A percentile compares a stretch with the other conserved stretches of the same genome.
Evolutionary conservation across 2,888 invertebrate species (phyloP).

Genomic region (Hypomecis punctinalis): DNA sequence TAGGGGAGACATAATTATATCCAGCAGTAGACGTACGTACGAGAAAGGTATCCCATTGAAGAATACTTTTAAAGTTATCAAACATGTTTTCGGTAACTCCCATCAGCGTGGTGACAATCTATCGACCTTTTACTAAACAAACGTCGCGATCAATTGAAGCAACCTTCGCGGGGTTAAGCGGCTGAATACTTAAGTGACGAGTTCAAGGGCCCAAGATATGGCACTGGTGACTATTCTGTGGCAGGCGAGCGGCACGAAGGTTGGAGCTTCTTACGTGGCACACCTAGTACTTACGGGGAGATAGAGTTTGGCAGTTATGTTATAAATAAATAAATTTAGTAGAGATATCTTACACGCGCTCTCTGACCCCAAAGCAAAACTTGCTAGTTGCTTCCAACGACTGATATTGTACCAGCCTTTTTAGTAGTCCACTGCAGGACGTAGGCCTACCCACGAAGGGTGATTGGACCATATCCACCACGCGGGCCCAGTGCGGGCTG

Average conservation of each 20-base stretch:
- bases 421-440: no score
- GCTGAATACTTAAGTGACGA: slow-evolving; percentile 15
- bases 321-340: no score
- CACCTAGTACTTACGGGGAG: neutral
- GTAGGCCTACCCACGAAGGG: no score
- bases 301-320: neutral
- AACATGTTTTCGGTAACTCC: no score
- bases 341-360: neutral
- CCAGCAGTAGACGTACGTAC: no score
- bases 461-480: no score
- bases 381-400: no score
- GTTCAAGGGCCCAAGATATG: slow-evolving; percentile 15
- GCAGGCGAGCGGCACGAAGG: slow-evolving; percentile 4
- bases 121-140: slow-evolving; percentile 11
- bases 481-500: no score
- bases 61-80: no score
- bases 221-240: neutral
- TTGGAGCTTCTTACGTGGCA: slow-evolving; percentile 3
- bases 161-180: slow-evolving; percentile 19
- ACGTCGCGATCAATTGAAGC: slow-evolving; percentile 17
- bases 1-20: no score
- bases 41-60: no score
- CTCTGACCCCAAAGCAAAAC: neutral
- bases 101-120: slow-evolving; percentile 1
- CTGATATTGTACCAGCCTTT: no score